Percentiles rank a stretch among this genome's conserved stretches.
Evolutionary conservation across 1,140 invertebrate genomes (phyloP).

Genomic region (Drosophila aff.): DNA sequence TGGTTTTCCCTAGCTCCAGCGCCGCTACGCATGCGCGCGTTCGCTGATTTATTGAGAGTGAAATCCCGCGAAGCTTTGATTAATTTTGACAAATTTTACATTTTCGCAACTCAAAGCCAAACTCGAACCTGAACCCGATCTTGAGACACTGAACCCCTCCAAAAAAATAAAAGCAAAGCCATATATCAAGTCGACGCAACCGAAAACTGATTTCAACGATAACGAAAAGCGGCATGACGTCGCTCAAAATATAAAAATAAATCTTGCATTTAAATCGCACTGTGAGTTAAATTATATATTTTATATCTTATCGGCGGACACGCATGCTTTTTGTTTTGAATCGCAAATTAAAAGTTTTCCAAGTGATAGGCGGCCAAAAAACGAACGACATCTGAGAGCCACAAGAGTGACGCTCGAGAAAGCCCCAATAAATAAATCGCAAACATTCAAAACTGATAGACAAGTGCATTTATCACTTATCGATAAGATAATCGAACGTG

Average conservation of each 20-base stretch:
- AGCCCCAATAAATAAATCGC: constrained; percentile 25
- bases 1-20: constrained; percentile 21
- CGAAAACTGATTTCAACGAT: constrained; percentile 27
- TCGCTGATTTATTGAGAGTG: constrained; percentile 78
- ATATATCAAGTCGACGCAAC: constrained; percentile 32
- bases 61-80: constrained; percentile 72
- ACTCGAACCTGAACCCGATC: constrained; percentile 34
- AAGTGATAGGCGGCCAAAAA: constrained; percentile 7
- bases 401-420: constrained; percentile 3
- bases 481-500: constrained; percentile 3
- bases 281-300: constrained; percentile 7
- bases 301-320: constrained; percentile 28
- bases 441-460: constrained; percentile 14
- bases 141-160: constrained; percentile 14
- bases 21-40: constrained; percentile 22
- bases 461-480: constrained; percentile 19
- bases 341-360: constrained; percentile 21
- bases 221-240: constrained; percentile 32
- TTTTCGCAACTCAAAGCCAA: constrained; percentile 27
- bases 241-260: constrained; percentile 30
- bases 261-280: constrained; percentile 12
- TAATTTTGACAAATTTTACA: constrained; percentile 78
- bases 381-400: not conserved
- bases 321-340: constrained; percentile 29
- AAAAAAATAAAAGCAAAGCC: constrained; percentile 14